phyloP scores from a whole-genome alignment of 2,888 invertebrate genomes.

The Caenorhabditis afra region DNA sequence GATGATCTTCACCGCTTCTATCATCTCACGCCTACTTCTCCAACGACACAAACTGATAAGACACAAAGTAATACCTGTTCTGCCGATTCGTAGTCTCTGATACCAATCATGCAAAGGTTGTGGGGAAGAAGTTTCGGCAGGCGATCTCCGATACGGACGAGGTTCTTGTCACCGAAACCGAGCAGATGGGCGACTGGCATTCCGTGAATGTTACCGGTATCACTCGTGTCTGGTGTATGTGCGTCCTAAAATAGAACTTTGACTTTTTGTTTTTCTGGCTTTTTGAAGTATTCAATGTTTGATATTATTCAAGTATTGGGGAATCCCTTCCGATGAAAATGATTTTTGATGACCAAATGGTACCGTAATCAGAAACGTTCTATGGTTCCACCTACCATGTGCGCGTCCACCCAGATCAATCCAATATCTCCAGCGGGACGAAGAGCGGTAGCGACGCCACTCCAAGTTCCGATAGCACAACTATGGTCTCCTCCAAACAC shows the following conservation, averaged over 20 bases:
- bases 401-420: conserved; percentile 77
- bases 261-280: background rate
- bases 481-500: conserved; percentile 76
- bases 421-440: conserved; percentile 73
- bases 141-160: conserved; percentile 64
- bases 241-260: conserved; percentile 68
- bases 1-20: background rate
- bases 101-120: conserved; percentile 74
- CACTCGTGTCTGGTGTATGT: conserved; percentile 71
- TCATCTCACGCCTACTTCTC: conserved; percentile 7
- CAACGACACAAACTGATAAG: background rate
- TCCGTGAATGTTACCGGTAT: conserved; percentile 76
- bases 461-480: conserved; percentile 78
- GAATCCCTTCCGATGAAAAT: conserved; percentile 16
- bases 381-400: conserved; percentile 64
- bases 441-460: conserved; percentile 72
- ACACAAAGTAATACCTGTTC: conserved; percentile 66
- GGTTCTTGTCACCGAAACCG: conserved; percentile 71
- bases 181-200: conserved; percentile 78
- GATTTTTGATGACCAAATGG: background rate
- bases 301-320: background rate
- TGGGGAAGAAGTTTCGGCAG: conserved; percentile 72
- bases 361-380: background rate
- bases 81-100: conserved; percentile 73
- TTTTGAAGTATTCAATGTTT: conserved; percentile 13